Evolutionary conservation across 2,797 vertebrate species (phyloP).

Genomic region (Psittacula echo): DNA sequence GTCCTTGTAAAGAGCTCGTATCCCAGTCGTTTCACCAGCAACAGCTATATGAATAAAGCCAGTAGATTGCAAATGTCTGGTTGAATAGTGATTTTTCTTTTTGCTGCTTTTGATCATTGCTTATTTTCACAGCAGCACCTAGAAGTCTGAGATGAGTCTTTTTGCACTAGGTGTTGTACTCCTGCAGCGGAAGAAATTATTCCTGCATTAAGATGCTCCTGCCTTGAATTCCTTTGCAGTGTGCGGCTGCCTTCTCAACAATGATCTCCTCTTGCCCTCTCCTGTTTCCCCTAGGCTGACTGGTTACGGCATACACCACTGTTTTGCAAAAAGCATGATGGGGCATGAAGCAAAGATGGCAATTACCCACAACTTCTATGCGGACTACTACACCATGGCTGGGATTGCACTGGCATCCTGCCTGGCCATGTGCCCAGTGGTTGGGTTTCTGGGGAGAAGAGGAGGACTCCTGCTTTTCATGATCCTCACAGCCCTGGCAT

Average conservation of each 20-base stretch:
- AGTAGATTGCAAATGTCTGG: background rate
- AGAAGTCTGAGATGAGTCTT: background rate
- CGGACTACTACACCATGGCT: conserved; percentile 93
- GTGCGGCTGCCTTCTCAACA: background rate
- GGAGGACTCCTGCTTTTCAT: conserved; percentile 96
- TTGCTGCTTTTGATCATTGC: background rate
- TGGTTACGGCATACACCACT: conserved; percentile 96
- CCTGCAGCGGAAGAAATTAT: background rate
- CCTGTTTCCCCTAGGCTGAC: conserved; percentile 84
- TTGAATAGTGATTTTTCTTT: background rate
- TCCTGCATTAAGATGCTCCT: accelerated
- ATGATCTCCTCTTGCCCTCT: background rate
- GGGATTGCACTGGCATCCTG: conserved; percentile 92
- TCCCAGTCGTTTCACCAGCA: background rate
- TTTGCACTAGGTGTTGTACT: background rate
- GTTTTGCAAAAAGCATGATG: conserved; percentile 97
- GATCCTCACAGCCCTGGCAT: conserved; percentile 96
- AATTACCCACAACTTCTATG: conserved; percentile 92
- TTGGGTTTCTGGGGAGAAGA: conserved; percentile 91
- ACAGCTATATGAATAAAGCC: background rate
- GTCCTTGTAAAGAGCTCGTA: background rate
- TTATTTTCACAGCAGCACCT: background rate
- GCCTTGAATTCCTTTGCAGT: accelerated
- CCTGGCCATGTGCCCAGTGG: conserved; percentile 91
- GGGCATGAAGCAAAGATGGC: conserved; percentile 84